Evolutionary conservation across 37 sponge, comb jelly and placozoan genomes (phyloP), one percentile per base, ranked within the genome.

Genomic region (Lycopodina hypogea): DNA sequence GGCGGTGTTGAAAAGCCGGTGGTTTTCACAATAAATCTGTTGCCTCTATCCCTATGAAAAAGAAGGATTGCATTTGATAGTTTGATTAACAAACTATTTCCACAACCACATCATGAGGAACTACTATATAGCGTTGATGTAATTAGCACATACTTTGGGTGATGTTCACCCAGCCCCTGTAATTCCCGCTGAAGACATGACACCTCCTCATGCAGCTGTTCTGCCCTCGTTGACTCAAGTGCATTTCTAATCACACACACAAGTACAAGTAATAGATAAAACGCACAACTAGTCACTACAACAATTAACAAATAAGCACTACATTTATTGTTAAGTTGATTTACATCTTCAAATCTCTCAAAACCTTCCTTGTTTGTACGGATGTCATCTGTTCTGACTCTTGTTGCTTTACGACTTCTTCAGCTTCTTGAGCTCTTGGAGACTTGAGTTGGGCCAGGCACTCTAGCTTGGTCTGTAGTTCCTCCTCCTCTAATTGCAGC

Each of bases 261-360:
- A 30, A 32, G 3, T 1, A 67, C 7, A 36, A 32, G 38, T 14
- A 3, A 67, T 14, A n/a, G n/a, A n/a, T n/a, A n/a, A n/a, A n/a
- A 30, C 37, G 4, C 48, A 45, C 48, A 45, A 4, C 4, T 9
- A 45, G 9, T 9, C 4, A 45, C 48, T 12, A 45, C 48, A 45
- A 45, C 48, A 45, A 28, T n/a, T 12, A 60, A 23, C 61, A 12
- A 17, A 17, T 28, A 23, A 12, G 12, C 15, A 4, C 38, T 37
- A 8, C 68, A 67, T 67, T 37, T 23, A 22, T 7, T 7, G 14
- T 23, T 41, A 23, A 14, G n/a, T 60, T 22, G 1, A 75, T 71
- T 34, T 57, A 84, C 84, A 26, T 84, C 59, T 69, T 56, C n/a
- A 84, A 21, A 42, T 45, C 60, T 53, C 23, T 64, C 22, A 84